Base-by-base conservation (phyloP, 2,113 vertebrate genomes). In the Polypterus bichir region DNA sequence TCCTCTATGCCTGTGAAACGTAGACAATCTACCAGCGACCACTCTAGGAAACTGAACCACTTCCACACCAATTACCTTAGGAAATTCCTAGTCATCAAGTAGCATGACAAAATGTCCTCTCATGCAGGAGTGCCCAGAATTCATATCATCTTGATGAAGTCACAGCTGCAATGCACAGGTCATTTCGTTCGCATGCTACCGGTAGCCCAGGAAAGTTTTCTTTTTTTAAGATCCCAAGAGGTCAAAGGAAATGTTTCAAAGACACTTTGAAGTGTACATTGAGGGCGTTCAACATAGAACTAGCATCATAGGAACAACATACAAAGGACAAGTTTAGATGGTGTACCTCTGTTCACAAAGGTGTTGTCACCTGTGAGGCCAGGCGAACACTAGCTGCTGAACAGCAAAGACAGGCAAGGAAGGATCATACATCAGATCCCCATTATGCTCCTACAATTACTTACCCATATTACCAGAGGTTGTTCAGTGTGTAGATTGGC, bases 81-180 rank as follows among this genome's bases (percentile, higher is more conserved):
- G 27, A 27, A 27, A 27, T 27, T 27, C 27, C 27, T 27, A 27
- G 27, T 2, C 27, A 27, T 27, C 27, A 27, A 27, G 27, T 27
- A 27, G 27, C 27, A 27, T 27, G 27, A 27, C 27, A 27, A 27
- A 27, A 27, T 27, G 27, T 27, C 27, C 27, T 44, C 11, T 44
- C n/a, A 49, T 48, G 60, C 48, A 48, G 52, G 52, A 44, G 52
- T 61, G 49, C 60, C 60, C 60, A 61, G 60, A 48, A 61, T 61
- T 6, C 59, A n/a, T 49, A 49, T 9, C 4, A 47, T 60, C 7
- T 48, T 49, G 48, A 48, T 11, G 9, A 49, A 10, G 47, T n/a
- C 47, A 49, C 59, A 49, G 6, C 48, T 61, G 48, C 48, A 49
- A 60, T 48, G 59, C 47, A 48, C 59, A 49, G 59, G 59, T 46